phyloP scores from a whole-genome alignment of 1,140 invertebrate genomes.

The Calephelis nemesis region DNA sequence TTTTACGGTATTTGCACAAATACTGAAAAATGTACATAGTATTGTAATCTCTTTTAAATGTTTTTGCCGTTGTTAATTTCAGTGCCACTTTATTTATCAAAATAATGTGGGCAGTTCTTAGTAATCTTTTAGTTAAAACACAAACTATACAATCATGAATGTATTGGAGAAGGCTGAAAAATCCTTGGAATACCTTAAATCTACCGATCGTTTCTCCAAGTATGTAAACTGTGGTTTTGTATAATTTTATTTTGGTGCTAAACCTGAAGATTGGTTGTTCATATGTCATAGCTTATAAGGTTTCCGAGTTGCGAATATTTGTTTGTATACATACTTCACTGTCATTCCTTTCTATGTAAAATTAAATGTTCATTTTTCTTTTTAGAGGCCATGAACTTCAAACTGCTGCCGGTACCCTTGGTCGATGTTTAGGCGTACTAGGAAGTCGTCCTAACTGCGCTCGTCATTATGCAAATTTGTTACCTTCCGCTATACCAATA shows the following conservation, averaged over 20 bases:
- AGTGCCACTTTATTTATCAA: constrained; percentile 1
- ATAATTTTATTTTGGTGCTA: constrained; percentile 24
- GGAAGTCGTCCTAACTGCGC: constrained; percentile 66
- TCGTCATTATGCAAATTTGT: constrained; percentile 67
- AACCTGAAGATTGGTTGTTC: not conserved
- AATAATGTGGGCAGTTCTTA: constrained; percentile 2
- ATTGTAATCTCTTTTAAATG: not conserved
- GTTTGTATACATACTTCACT: no score
- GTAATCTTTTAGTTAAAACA: not conserved
- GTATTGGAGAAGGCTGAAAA: constrained; percentile 76
- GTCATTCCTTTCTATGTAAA: no score
- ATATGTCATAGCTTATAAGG: no score
- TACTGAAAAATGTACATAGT: not conserved
- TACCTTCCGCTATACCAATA: constrained; percentile 64
- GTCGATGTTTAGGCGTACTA: constrained; percentile 66
- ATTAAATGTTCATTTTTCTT: constrained; percentile 33
- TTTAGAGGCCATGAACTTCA: constrained; percentile 71
- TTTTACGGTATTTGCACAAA: no score
- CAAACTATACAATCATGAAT: constrained; percentile 53
- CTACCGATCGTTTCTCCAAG: constrained; percentile 61
- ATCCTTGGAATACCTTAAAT: constrained; percentile 71
- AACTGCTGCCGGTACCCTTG: constrained; percentile 63
- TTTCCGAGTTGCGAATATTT: no score
- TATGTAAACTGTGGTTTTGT: constrained; percentile 43
- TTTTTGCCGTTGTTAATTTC: not conserved